phyloP scores from a whole-genome alignment of 2,888 invertebrate species.

The Polymixis flavicincta region DNA sequence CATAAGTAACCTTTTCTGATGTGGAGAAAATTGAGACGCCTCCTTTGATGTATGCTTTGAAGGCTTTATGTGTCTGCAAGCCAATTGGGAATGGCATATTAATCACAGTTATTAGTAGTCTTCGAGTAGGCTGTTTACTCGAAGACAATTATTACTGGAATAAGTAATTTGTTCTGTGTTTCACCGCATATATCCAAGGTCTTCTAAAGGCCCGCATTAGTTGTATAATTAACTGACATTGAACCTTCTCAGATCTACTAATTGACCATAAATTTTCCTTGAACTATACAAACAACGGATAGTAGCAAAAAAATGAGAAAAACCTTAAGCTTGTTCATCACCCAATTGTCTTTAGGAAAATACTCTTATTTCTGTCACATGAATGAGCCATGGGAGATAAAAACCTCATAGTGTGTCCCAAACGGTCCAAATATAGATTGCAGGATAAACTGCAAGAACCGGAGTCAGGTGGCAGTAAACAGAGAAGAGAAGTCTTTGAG shows the following conservation, averaged over 20 bases:
- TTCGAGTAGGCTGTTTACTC: constrained; percentile 4
- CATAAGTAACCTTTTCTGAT: constrained; percentile 40
- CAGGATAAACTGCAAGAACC: not conserved
- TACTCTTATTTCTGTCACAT: not conserved
- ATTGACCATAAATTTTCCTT: constrained; percentile 29
- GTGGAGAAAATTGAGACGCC: constrained; percentile 49
- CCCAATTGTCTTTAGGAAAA: constrained; percentile 8
- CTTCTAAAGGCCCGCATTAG: not conserved
- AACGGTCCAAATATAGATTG: not conserved
- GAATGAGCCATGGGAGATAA: not conserved
- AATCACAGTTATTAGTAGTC: constrained; percentile 45
- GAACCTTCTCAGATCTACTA: constrained; percentile 18
- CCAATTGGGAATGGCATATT: constrained; percentile 17
- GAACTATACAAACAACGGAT: constrained; percentile 33
- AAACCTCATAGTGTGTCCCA: not conserved
- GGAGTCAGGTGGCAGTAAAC: not conserved
- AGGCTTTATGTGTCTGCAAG: constrained; percentile 16
- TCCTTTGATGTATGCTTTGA: constrained; percentile 17
- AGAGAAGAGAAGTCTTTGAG: not conserved
- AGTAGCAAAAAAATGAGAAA: constrained; percentile 3
- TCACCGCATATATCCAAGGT: not conserved
- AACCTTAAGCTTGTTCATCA: constrained; percentile 5
- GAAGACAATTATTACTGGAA: constrained; percentile 12
- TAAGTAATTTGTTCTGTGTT: constrained; percentile 15
- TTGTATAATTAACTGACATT: constrained; percentile 20